Percentiles rank a stretch among this genome's conserved stretches.
Evolutionary conservation across 2,113 vertebrate genomes (phyloP).

Genomic region (Struthio camelus): DNA sequence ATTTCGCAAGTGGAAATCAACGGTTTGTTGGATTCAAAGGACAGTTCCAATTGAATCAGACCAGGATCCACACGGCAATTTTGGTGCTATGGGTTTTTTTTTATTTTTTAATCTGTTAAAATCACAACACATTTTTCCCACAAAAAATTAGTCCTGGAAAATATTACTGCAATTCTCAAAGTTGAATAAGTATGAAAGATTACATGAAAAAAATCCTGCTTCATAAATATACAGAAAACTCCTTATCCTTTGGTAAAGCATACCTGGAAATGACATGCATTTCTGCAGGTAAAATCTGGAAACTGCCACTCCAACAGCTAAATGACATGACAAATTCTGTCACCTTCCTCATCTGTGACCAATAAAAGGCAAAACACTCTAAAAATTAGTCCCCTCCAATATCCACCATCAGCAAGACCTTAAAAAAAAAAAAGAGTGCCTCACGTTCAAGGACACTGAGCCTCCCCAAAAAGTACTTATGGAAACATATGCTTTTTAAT

Average conservation of each 20-base stretch:
- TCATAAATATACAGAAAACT: not conserved
- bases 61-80: accelerated
- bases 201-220: not conserved
- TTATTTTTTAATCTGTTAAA: not conserved
- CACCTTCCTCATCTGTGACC: not conserved
- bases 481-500: not conserved
- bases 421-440: not conserved
- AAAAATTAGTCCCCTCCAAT: not conserved
- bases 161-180: not conserved
- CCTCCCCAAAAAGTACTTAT: not conserved
- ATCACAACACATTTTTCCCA: not conserved
- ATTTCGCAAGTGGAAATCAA: not conserved
- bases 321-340: not conserved
- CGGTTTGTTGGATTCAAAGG: not conserved
- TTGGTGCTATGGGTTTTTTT: not conserved
- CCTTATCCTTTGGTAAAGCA: not conserved
- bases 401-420: not conserved
- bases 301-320: not conserved
- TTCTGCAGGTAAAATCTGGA: not conserved
- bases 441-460: not conserved
- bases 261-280: not conserved
- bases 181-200: not conserved
- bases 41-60: not conserved
- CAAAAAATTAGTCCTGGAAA: not conserved
- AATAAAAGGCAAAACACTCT: not conserved